Base-by-base conservation (phyloP, 2,888 invertebrate species). In the Sinopyrophorus schimmeli region DNA sequence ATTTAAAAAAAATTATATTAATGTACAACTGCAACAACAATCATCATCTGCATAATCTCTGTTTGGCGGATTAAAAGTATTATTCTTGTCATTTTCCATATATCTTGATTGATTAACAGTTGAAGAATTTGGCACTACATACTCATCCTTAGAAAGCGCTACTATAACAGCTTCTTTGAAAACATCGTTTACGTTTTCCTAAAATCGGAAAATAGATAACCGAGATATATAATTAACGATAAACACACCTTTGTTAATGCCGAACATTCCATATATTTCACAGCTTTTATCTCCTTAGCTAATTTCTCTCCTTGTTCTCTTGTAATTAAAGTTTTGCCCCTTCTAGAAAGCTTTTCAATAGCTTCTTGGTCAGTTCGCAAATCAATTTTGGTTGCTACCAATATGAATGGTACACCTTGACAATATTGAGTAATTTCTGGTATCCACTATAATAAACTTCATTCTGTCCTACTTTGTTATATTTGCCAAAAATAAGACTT, bases 401-500 rank as follows among this genome's bases (percentile, higher is more conserved):
- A 9, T 9, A 53, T 24, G 14, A 27, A 53, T 1, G 53, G 49
- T 6, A 44, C 40, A 1, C 7, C 28, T 6, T 35, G 40, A 17
- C 39, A 42, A 12, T 48, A 14, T 27, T 40, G 18, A 27, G 40
- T 11, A 11, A 53, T 12, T 40, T 53, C 53, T 17, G 53, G 53
- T 27, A 49, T 32, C 53, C 53, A 53, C 53, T 53, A 10, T 14
- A 12, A 18, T 14, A 20, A 18, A 32, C 7, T 32, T 31, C 15
- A 31, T 9, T 12, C 11, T n/a, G 12, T 3, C 5, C 11, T 7
- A 7, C 10, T 27, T 11, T 11, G 3, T 7, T 27, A 5, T 12
- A n/a, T n/a, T n/a, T n/a, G n/a, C n/a, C 4, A 1, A 3, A n/a
- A n/a, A 16, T 6, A 30, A 17, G 26, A 62, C 60, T 67, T 68